A percentile compares a stretch with the other conserved stretches of the same genome.
Conservation (phyloP, 2,888 invertebrate species). For the Napeogenes inachia region DNA sequence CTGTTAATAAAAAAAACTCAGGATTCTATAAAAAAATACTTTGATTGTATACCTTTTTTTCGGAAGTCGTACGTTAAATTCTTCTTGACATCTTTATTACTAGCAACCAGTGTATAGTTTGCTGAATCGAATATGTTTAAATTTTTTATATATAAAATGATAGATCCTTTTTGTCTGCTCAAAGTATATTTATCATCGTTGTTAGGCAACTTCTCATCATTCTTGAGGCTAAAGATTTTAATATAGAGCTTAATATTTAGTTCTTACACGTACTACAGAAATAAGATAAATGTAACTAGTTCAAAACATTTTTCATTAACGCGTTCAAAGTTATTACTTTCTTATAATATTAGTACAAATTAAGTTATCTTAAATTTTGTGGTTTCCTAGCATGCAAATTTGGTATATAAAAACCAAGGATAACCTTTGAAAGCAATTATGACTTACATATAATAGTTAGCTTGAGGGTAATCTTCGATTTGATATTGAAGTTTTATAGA, state of each 20-base stretch:
- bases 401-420: too few species aligned
- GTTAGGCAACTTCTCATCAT: constrained; percentile 35
- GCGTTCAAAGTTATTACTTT: too few species aligned
- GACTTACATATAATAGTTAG: constrained; percentile 21
- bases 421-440: background rate
- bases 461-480: constrained; percentile 18
- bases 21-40: too few species aligned
- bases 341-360: background rate
- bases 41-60: constrained; percentile 42
- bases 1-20: too few species aligned
- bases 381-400: too few species aligned
- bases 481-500: constrained; percentile 4
- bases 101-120: constrained; percentile 51
- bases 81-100: constrained; percentile 39
- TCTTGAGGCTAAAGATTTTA: constrained; percentile 17
- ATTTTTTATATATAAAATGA: constrained; percentile 36
- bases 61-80: constrained; percentile 41
- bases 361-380: background rate
- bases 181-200: constrained; percentile 36
- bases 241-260: too few species aligned
- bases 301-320: too few species aligned
- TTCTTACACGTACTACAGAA: too few species aligned
- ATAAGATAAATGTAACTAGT: too few species aligned
- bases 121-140: constrained; percentile 47
- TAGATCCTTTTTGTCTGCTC: constrained; percentile 17